Evolutionary conservation across 1,140 invertebrate species (phyloP).

Genomic region (Bombus huntii): DNA sequence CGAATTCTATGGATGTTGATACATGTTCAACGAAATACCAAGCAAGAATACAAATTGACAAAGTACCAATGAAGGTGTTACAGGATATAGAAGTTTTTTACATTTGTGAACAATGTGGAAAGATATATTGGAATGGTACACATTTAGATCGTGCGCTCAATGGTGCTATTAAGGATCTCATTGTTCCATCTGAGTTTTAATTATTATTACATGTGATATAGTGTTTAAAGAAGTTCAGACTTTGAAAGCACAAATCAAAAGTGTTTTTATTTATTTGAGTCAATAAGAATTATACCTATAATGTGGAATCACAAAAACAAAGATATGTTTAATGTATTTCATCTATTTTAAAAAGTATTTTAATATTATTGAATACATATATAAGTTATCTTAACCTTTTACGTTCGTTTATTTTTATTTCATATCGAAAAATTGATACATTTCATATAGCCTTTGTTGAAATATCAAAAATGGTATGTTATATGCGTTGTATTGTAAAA

Average conservation of each 20-base stretch:
- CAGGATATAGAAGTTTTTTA: constrained; percentile 83
- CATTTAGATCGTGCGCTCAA: constrained; percentile 82
- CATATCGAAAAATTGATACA: background rate
- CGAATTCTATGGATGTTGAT: constrained; percentile 74
- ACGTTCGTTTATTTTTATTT: background rate
- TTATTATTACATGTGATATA: constrained; percentile 42
- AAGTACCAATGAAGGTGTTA: constrained; percentile 81
- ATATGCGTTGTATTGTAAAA: background rate
- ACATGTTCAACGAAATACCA: constrained; percentile 78
- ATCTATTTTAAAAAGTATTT: constrained; percentile 18
- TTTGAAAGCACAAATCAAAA: constrained; percentile 54
- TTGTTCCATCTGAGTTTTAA: constrained; percentile 43
- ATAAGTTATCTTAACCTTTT: background rate
- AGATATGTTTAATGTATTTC: background rate
- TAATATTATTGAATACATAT: background rate
- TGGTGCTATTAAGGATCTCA: constrained; percentile 75
- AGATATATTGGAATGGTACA: constrained; percentile 86
- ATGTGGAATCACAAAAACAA: constrained; percentile 26
- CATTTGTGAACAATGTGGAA: constrained; percentile 86
- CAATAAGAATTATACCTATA: constrained; percentile 48
- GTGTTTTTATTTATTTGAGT: constrained; percentile 40
- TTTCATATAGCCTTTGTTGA: background rate
- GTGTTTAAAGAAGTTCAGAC: constrained; percentile 21
- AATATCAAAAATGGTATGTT: background rate
- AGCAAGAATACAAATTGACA: constrained; percentile 82